Percentiles rank a stretch among this genome's conserved stretches.
Evolutionary conservation across 2,797 vertebrate genomes (phyloP).

Genomic region (Pseudochirops cupreus): DNA sequence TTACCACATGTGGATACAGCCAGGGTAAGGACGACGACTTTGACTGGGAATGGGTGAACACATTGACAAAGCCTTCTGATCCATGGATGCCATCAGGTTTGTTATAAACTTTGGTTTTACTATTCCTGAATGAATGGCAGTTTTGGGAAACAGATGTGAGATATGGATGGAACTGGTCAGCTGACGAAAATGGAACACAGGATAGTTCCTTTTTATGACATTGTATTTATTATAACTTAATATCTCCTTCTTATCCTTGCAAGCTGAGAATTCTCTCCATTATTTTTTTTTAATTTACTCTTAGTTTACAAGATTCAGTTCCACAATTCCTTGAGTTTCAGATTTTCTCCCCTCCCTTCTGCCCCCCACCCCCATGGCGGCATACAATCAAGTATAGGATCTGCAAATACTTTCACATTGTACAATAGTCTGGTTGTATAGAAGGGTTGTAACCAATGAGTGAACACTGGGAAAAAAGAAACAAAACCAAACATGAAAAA

Average conservation of each 20-base stretch:
- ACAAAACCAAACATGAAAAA: too few relatives aligned
- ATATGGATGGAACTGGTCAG: neutral
- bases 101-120: slow-evolving; percentile 71
- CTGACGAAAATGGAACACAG: neutral
- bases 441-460: too few relatives aligned
- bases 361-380: too few relatives aligned
- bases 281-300: too few relatives aligned
- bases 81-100: slow-evolving; percentile 96
- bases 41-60: slow-evolving; percentile 96
- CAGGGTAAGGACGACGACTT: slow-evolving; percentile 96
- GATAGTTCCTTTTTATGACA: neutral
- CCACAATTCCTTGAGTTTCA: too few relatives aligned
- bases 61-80: slow-evolving; percentile 89
- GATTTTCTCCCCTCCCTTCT: too few relatives aligned
- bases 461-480: too few relatives aligned
- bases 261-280: neutral
- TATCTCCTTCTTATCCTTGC: neutral
- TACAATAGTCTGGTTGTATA: too few relatives aligned
- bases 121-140: slow-evolving; percentile 2
- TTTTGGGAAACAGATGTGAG: neutral
- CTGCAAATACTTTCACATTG: too few relatives aligned
- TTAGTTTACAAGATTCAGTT: too few relatives aligned
- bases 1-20: slow-evolving; percentile 94
- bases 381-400: too few relatives aligned
- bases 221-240: neutral